These are phyloP conservation scores for Helicoverpa armigera DNA, from an alignment of 1,140 invertebrate species.

Conservation along the genomic window DNA sequence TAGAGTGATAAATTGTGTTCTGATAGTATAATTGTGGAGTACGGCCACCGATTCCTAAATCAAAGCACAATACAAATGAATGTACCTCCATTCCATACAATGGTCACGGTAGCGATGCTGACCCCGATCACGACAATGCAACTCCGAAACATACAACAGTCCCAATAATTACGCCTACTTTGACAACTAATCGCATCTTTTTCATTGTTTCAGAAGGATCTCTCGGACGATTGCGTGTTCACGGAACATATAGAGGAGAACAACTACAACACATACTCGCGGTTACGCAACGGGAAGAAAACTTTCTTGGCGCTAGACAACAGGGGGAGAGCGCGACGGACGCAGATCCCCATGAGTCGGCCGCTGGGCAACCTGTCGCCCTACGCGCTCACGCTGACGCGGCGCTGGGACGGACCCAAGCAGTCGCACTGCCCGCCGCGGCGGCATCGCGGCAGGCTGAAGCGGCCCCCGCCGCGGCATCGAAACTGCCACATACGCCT, in stretches of 20 bases:
- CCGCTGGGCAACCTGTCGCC: constrained; percentile 91
- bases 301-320: constrained; percentile 93
- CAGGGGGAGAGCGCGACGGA: constrained; percentile 89
- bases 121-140: neutral
- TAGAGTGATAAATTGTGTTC: constrained; percentile 46
- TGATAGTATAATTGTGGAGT: constrained; percentile 42
- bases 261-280: constrained; percentile 95
- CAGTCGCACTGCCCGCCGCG: constrained; percentile 70
- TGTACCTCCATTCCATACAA: neutral
- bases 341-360: constrained; percentile 89
- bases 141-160: neutral
- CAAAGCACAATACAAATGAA: constrained; percentile 30
- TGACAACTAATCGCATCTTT: constrained; percentile 62
- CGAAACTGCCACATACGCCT: constrained; percentile 75
- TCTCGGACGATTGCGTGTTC: constrained; percentile 94
- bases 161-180: constrained; percentile 6
- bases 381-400: constrained; percentile 90
- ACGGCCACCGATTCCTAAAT: constrained; percentile 17
- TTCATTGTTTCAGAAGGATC: constrained; percentile 92
- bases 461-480: constrained; percentile 76
- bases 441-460: constrained; percentile 76
- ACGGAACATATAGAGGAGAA: constrained; percentile 94
- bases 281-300: constrained; percentile 89
- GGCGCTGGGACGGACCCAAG: constrained; percentile 85
- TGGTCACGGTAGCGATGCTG: neutral